Evolutionary conservation across 1,140 invertebrate species (phyloP), one percentile per base, ranked within the genome.

Genomic region (Trinorchestia longiramus): DNA sequence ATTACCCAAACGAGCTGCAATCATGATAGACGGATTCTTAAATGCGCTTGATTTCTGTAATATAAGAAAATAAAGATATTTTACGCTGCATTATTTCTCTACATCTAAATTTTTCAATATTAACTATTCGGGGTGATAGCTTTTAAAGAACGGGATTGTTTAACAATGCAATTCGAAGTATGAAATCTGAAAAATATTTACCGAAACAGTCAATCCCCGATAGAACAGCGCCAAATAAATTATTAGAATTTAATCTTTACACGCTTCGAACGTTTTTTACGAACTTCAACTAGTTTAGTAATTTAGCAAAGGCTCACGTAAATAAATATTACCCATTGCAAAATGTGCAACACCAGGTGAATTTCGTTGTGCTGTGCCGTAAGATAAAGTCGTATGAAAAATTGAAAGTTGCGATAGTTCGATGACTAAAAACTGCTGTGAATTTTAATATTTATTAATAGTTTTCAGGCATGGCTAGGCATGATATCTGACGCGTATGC

Each of bases 351-450:
- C 62, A 77, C 47, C 15, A 77, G 11, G 28, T 53, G 19, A 19
- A 36, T 77, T 77, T 77, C 62, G 1, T 11, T 19, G 15, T 77
- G 62, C 28, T 77, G 62, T 77, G 28, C 62, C 8, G 28, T 77
- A 77, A 77, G 62, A 77, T 77, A 77, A 77, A 77, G 62, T 77
- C 62, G 62, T 77, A 77, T 19, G 62, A 77, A 77, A 77, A 77
- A 77, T 77, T 36, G 28, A 77, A 19, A 77, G 28, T 15, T 77
- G 15, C 36, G 1, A 19, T 23, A 36, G 62, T 77, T 77, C 62
- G 62, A 36, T 19, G 62, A 36, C 62, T 36, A 36, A 77, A 19
- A 19, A 3, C 28, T 77, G 6, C 47, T 77, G 3, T 77, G 36
- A 77, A 77, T 77, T 36, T 77, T 23, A 77, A 77, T 23, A 77